Conservation (phyloP, 2,113 vertebrate genomes). For the Chaetodon auriga region DNA sequence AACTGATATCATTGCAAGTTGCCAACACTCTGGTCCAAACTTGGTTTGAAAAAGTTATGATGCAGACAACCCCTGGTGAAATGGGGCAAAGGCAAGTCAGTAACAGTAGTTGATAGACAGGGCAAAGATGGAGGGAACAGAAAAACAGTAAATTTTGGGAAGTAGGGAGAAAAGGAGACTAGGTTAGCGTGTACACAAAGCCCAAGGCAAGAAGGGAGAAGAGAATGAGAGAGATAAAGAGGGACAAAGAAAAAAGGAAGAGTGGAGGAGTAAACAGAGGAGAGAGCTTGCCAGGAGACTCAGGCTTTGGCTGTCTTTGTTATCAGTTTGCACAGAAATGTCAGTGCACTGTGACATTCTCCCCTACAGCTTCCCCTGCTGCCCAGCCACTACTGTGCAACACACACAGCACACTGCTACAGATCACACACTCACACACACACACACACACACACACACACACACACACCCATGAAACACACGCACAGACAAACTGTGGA, state of each 20-base stretch:
- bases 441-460: neutral
- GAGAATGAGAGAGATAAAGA: conserved; percentile 51
- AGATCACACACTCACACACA: conserved; percentile 18
- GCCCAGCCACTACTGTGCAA: conserved; percentile 46
- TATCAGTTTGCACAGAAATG: conserved; percentile 82
- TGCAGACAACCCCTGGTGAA: neutral
- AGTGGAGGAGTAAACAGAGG: conserved; percentile 55
- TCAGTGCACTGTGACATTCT: conserved; percentile 75
- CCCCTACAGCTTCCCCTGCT: conserved; percentile 72
- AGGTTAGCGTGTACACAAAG: conserved; percentile 22
- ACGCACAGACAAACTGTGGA: neutral
- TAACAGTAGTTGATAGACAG: neutral
- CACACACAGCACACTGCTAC: conserved; percentile 19
- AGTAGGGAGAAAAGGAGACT: neutral
- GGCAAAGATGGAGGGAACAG: conserved; percentile 16
- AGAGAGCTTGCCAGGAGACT: conserved; percentile 62
- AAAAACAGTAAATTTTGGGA: conserved; percentile 7
- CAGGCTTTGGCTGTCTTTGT: conserved; percentile 66
- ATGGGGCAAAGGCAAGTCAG: neutral
- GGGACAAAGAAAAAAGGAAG: conserved; percentile 32
- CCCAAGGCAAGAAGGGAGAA: conserved; percentile 35
- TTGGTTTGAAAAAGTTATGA: neutral
- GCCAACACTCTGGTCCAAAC: neutral
- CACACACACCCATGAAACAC: too few species aligned
- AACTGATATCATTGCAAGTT: neutral